Percentiles rank a stretch among this genome's conserved stretches.
phyloP scores from a whole-genome alignment of 2,113 vertebrate genomes.

The Polypterus senegalus region DNA sequence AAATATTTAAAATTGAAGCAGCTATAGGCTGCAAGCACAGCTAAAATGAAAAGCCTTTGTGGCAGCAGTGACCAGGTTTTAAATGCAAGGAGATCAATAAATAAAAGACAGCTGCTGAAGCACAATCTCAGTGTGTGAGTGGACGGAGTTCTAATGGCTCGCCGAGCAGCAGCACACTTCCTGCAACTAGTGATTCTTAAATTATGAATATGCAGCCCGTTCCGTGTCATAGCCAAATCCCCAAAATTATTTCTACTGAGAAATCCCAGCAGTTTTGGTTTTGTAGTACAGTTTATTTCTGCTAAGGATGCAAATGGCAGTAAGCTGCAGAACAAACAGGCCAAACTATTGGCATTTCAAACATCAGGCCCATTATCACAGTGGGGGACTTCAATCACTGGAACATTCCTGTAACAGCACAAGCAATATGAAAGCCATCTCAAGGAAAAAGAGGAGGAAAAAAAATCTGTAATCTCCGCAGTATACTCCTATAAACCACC shows the following conservation, averaged over 20 bases:
- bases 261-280: slow-evolving; percentile 47
- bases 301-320: slow-evolving; percentile 58
- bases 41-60: slow-evolving; percentile 73
- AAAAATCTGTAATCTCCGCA: slow-evolving; percentile 46
- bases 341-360: slow-evolving; percentile 49
- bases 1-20: slow-evolving; percentile 68
- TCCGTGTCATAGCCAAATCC: slow-evolving; percentile 51
- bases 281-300: slow-evolving; percentile 45
- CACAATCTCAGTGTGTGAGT: slow-evolving; percentile 48
- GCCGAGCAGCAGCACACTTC: slow-evolving; percentile 41
- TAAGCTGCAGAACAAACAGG: slow-evolving; percentile 52
- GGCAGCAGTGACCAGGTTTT: slow-evolving; percentile 75
- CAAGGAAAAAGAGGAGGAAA: slow-evolving; percentile 21
- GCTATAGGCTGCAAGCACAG: slow-evolving; percentile 56
- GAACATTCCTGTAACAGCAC: slow-evolving; percentile 48
- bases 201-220: slow-evolving; percentile 59
- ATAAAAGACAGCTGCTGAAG: slow-evolving; percentile 41
- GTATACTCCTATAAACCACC: slow-evolving; percentile 54
- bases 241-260: slow-evolving; percentile 51
- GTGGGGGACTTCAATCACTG: slow-evolving; percentile 54
- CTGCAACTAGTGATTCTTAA: slow-evolving; percentile 55
- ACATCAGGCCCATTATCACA: slow-evolving; percentile 63
- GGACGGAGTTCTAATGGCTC: slow-evolving; percentile 53
- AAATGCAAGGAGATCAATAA: slow-evolving; percentile 78
- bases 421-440: slow-evolving; percentile 59